Conservation (phyloP, 2,888 invertebrate species). For the Heterodera filipjevi region DNA sequence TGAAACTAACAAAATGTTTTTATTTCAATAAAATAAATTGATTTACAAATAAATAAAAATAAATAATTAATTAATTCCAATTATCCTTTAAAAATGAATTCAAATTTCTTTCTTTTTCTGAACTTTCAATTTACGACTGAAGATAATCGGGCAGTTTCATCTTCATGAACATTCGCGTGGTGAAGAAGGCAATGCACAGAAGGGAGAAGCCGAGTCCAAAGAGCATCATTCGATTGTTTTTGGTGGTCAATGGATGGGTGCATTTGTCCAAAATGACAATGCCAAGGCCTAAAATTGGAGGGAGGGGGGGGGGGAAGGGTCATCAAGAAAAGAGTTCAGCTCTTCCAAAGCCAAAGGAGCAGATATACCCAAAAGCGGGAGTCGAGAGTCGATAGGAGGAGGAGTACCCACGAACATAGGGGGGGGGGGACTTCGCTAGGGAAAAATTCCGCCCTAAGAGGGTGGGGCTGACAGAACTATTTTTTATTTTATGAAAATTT, state of each 20-base stretch:
- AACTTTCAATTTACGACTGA: slow-evolving; percentile 7
- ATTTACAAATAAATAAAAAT: too few relatives aligned
- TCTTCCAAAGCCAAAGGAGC: too few relatives aligned
- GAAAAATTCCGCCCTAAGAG: too few relatives aligned
- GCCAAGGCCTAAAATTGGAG: slow-evolving; percentile 71
- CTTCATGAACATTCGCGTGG: slow-evolving; percentile 91
- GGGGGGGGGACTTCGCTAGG: too few relatives aligned
- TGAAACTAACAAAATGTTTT: too few relatives aligned
- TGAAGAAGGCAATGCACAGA: slow-evolving; percentile 70
- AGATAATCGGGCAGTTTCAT: slow-evolving; percentile 83
- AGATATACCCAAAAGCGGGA: too few relatives aligned
- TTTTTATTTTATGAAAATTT: too few relatives aligned
- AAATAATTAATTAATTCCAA: background rate
- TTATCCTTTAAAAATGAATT: background rate
- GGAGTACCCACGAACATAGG: too few relatives aligned
- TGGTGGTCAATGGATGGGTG: slow-evolving; percentile 76
- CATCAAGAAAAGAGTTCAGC: background rate
- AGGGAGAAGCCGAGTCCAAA: slow-evolving; percentile 28
- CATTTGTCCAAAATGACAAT: slow-evolving; percentile 94
- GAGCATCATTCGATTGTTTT: slow-evolving; percentile 85
- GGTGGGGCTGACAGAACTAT: too few relatives aligned
- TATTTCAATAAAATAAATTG: too few relatives aligned
- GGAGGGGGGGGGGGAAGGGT: background rate
- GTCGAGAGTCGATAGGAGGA: too few relatives aligned
- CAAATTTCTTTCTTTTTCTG: background rate